Conservation (phyloP, 2,888 invertebrate genomes). For the Sesia bembeciformis region DNA sequence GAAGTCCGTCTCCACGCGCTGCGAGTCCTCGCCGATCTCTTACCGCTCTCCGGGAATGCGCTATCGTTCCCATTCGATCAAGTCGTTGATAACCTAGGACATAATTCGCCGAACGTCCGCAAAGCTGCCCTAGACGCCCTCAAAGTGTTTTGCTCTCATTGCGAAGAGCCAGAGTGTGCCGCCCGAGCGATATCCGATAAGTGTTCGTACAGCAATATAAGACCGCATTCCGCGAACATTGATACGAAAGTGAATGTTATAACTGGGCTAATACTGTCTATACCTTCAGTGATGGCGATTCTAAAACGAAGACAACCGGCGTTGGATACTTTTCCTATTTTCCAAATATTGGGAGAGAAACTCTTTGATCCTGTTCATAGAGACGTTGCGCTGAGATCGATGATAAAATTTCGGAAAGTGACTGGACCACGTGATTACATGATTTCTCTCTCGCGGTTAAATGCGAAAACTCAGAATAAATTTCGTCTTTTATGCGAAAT, state of each 20-base stretch:
- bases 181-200: slow-evolving; percentile 77
- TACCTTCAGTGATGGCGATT: slow-evolving; percentile 77
- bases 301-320: slow-evolving; percentile 60
- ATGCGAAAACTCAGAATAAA: slow-evolving; percentile 65
- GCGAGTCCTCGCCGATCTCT: slow-evolving; percentile 83
- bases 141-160: slow-evolving; percentile 81
- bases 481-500: slow-evolving; percentile 57
- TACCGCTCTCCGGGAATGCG: slow-evolving; percentile 81
- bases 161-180: slow-evolving; percentile 79
- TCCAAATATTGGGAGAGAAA: slow-evolving; percentile 71
- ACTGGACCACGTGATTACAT: slow-evolving; percentile 80
- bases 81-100: slow-evolving; percentile 85
- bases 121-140: slow-evolving; percentile 86
- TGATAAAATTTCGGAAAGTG: slow-evolving; percentile 80
- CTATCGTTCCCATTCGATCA: slow-evolving; percentile 83
- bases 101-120: slow-evolving; percentile 85
- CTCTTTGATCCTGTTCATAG: slow-evolving; percentile 71
- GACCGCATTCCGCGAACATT: slow-evolving; percentile 65
- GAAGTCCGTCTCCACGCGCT: slow-evolving; percentile 89
- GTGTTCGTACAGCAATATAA: slow-evolving; percentile 77
- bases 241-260: slow-evolving; percentile 71
- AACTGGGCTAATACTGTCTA: slow-evolving; percentile 78
- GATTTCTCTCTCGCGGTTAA: slow-evolving; percentile 59
- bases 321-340: slow-evolving; percentile 64
- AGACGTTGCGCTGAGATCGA: slow-evolving; percentile 81